These are phyloP conservation scores for Vandiemenella viatica DNA, from an alignment of 2,888 invertebrate genomes.

Conservation along the genomic window DNA sequence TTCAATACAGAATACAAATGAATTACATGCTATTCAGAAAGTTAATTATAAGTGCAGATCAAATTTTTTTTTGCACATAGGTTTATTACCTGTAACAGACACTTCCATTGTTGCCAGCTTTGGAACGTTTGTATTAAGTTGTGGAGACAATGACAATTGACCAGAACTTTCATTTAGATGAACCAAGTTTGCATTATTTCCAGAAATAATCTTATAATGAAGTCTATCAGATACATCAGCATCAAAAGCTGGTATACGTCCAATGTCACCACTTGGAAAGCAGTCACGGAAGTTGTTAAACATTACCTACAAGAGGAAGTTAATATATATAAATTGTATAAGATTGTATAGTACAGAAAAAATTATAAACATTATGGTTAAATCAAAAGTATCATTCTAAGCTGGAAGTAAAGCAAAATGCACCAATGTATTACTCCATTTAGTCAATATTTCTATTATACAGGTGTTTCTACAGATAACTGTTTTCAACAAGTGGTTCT, in stretches of 20 bases:
- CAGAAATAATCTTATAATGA: conserved; percentile 68
- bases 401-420: too few species aligned
- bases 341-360: too few species aligned
- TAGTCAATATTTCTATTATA: too few species aligned
- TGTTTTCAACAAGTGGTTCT: too few species aligned
- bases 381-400: too few species aligned
- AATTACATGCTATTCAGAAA: too few species aligned
- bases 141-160: conserved; percentile 73
- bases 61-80: too few species aligned
- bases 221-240: conserved; percentile 84
- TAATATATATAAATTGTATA: background rate
- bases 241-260: conserved; percentile 82
- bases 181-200: conserved; percentile 84
- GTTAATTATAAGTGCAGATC: too few species aligned
- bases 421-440: too few species aligned
- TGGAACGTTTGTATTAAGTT: conserved; percentile 89
- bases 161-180: conserved; percentile 71
- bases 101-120: conserved; percentile 87
- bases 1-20: too few species aligned
- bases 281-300: conserved; percentile 91
- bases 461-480: too few species aligned
- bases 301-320: conserved; percentile 49
- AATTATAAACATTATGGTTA: too few species aligned
- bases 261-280: conserved; percentile 84
- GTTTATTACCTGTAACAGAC: conserved; percentile 68